A percentile compares a stretch with the other conserved stretches of the same genome.
Evolutionary conservation across 2,113 vertebrate species (phyloP).

Genomic region (Penelope pileata): DNA sequence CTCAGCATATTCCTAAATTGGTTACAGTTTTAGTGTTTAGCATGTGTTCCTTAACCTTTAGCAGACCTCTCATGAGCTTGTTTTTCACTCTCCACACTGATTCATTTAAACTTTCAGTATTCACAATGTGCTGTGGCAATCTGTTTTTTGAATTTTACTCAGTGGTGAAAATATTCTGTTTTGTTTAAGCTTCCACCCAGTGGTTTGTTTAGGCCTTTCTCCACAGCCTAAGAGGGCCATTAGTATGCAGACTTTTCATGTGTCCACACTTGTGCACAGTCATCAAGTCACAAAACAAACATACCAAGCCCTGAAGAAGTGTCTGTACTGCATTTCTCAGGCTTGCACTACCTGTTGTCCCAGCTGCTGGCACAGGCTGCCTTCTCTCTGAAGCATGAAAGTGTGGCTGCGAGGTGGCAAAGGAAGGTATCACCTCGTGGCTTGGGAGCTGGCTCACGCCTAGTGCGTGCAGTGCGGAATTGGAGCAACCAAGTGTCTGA

Average conservation of each 20-base stretch:
- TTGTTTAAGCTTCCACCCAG: not conserved
- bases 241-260: not conserved
- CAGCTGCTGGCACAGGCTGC: not conserved
- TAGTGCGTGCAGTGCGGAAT: rapidly evolving
- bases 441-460: not conserved
- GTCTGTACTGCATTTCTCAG: not conserved
- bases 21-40: not conserved
- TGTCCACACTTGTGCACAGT: not conserved
- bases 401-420: not conserved
- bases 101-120: not conserved
- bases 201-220: not conserved
- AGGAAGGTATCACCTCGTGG: not conserved
- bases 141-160: no score
- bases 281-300: slow-evolving; percentile 26
- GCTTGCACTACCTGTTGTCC: slow-evolving; percentile 8
- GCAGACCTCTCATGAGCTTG: not conserved
- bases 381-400: not conserved
- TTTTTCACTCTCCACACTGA: not conserved
- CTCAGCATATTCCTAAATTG: not conserved
- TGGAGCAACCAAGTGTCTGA: not conserved
- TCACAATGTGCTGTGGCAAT: not conserved
- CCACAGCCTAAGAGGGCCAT: not conserved
- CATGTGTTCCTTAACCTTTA: not conserved
- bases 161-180: not conserved
- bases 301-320: slow-evolving; percentile 1